These are phyloP conservation scores for Tetrao urogallus DNA, from an alignment of 2,113 vertebrate species.

Conservation along the genomic window DNA sequence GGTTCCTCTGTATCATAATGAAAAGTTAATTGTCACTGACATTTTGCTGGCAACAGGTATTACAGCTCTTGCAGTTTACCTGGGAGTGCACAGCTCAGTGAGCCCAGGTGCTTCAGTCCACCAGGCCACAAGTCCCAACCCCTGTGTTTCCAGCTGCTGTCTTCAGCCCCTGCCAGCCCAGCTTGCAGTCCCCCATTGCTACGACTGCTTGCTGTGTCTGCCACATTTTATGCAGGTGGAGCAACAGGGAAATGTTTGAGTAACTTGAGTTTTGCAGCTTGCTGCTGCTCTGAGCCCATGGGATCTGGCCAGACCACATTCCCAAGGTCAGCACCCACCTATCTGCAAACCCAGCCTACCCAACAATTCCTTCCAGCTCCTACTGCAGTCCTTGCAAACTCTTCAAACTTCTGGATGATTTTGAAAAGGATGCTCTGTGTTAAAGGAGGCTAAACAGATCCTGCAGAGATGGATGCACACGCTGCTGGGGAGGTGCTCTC, in stretches of 20 bases:
- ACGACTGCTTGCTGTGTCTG: not conserved
- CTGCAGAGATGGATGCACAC: not conserved
- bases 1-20: not conserved
- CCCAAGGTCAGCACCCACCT: not conserved
- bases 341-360: not conserved
- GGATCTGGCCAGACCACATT: not conserved
- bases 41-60: not conserved
- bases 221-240: not conserved
- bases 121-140: accelerated
- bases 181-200: not conserved
- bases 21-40: not conserved
- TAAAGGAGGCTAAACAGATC: not conserved
- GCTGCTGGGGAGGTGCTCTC: not conserved
- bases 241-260: not conserved
- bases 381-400: not conserved
- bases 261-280: not conserved
- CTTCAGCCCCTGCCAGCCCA: not conserved
- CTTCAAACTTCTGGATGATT: not conserved
- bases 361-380: not conserved
- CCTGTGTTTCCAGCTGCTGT: accelerated
- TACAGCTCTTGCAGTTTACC: not conserved
- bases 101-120: not conserved
- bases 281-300: not conserved
- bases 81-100: not conserved
- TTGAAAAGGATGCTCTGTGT: not conserved